Conservation (phyloP, 2,888 invertebrate species). For the Orthosia gracilis region DNA sequence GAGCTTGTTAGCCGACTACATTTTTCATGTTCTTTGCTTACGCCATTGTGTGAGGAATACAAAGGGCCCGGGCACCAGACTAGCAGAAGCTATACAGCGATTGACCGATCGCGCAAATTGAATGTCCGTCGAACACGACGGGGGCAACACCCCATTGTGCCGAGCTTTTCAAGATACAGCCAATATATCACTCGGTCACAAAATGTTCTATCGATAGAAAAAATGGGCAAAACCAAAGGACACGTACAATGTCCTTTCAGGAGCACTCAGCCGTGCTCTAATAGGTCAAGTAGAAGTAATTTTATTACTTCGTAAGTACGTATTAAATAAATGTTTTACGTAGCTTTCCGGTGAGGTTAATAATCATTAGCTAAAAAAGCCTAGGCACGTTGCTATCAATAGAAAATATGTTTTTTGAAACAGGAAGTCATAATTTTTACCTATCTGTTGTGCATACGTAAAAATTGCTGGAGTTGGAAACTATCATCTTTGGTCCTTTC, state of each 20-base stretch:
- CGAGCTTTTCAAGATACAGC: slow-evolving; percentile 81
- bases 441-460: neutral
- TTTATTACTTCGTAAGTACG: slow-evolving; percentile 30
- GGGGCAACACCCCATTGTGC: slow-evolving; percentile 83
- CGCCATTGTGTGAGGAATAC: slow-evolving; percentile 84
- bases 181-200: slow-evolving; percentile 82
- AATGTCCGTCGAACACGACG: slow-evolving; percentile 84
- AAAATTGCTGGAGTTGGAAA: neutral
- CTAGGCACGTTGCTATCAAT: neutral
- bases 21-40: slow-evolving; percentile 78
- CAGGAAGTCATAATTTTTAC: too few species aligned
- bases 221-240: slow-evolving; percentile 65
- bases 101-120: slow-evolving; percentile 89
- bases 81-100: slow-evolving; percentile 82
- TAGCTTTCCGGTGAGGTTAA: neutral
- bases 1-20: slow-evolving; percentile 70
- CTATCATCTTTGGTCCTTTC: neutral
- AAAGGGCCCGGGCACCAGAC: slow-evolving; percentile 82
- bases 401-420: neutral
- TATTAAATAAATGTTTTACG: slow-evolving; percentile 17
- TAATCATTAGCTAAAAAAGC: too few species aligned
- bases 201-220: slow-evolving; percentile 71
- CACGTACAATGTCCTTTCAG: slow-evolving; percentile 61
- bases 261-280: slow-evolving; percentile 55
- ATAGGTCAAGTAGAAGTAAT: slow-evolving; percentile 44